phyloP scores from a whole-genome alignment of 2,888 invertebrate species.

The Conistra vaccinii region DNA sequence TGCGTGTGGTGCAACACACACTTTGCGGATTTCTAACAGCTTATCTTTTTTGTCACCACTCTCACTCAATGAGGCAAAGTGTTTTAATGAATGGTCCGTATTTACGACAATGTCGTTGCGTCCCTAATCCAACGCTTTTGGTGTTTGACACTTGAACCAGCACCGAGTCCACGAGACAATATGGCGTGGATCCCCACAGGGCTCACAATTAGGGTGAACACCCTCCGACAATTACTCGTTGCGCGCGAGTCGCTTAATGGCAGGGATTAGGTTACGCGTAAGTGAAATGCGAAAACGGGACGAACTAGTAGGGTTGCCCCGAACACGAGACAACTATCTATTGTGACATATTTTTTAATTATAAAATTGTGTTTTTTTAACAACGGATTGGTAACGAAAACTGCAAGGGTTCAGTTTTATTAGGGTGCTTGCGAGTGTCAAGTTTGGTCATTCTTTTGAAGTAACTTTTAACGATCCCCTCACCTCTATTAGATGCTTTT shows the following conservation, averaged over 20 bases:
- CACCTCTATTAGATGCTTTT: neutral
- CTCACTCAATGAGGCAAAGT: slow-evolving; percentile 58
- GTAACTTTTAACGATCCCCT: neutral
- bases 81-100: slow-evolving; percentile 58
- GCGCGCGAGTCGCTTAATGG: slow-evolving; percentile 84
- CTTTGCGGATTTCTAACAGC: slow-evolving; percentile 13
- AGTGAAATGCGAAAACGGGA: slow-evolving; percentile 82
- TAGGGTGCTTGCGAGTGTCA: slow-evolving; percentile 26
- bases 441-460: neutral
- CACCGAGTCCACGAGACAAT: slow-evolving; percentile 73
- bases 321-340: slow-evolving; percentile 36
- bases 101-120: slow-evolving; percentile 52
- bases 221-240: slow-evolving; percentile 86
- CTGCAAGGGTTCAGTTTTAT: slow-evolving; percentile 33
- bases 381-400: neutral
- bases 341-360: slow-evolving; percentile 60
- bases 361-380: slow-evolving; percentile 48
- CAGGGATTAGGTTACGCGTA: slow-evolving; percentile 84
- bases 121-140: slow-evolving; percentile 70
- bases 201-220: slow-evolving; percentile 85
- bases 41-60: slow-evolving; percentile 47
- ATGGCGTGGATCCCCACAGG: slow-evolving; percentile 70
- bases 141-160: slow-evolving; percentile 82
- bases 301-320: slow-evolving; percentile 72
- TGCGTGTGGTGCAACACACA: slow-evolving; percentile 8